Evolutionary conservation across 2,888 invertebrate species (phyloP).

Genomic region (Caenorhabditis sp.): DNA sequence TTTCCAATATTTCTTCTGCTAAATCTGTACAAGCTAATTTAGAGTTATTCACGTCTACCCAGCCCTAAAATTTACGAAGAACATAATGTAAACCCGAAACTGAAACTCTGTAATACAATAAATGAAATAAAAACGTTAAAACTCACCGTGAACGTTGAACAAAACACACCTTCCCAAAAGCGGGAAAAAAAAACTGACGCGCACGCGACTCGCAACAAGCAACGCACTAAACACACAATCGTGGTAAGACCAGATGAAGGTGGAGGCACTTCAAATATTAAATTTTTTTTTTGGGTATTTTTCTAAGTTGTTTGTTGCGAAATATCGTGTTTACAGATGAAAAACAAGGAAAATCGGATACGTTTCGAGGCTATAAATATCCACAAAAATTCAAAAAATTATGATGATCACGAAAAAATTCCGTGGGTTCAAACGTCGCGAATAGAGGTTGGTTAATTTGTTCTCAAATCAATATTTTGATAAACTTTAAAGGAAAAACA

Average conservation of each 20-base stretch:
- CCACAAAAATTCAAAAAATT: not conserved
- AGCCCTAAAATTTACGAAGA: not conserved
- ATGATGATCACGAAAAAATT: not conserved
- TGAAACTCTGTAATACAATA: not conserved
- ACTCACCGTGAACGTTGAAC: slow-evolving; percentile 23
- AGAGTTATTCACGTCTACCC: not conserved
- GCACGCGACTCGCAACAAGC: slow-evolving; percentile 11
- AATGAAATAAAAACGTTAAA: slow-evolving; percentile 8
- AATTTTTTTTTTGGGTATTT: not conserved
- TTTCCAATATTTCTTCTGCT: too few relatives aligned
- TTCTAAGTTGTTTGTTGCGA: too few relatives aligned
- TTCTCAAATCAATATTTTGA: not conserved
- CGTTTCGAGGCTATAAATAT: not conserved
- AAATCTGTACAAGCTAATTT: not conserved
- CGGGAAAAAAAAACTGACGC: slow-evolving; percentile 5
- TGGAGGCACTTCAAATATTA: not conserved
- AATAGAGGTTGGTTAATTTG: not conserved
- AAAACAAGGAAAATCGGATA: not conserved
- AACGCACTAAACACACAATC: slow-evolving; percentile 19
- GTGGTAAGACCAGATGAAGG: slow-evolving; percentile 15
- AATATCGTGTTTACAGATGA: not conserved
- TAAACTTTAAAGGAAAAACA: slow-evolving; percentile 22
- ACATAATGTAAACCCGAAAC: not conserved
- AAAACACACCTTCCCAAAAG: slow-evolving; percentile 13
- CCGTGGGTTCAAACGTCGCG: not conserved